These are phyloP conservation scores for Byasa hedistus DNA, from an alignment of 2,888 invertebrate species.

Conservation along the genomic window DNA sequence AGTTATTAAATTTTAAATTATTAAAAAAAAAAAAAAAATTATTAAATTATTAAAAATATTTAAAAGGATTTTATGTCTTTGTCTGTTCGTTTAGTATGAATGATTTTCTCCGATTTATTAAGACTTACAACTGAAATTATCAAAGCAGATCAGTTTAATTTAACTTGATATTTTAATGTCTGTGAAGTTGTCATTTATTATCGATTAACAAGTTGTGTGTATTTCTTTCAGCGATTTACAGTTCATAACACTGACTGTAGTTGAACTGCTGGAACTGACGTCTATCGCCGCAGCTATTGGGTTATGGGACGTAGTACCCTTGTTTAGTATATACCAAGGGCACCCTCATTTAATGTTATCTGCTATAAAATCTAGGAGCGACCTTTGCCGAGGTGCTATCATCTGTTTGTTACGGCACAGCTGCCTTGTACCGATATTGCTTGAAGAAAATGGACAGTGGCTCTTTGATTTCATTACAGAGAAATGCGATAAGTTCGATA, in stretches of 20 bases:
- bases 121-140: too few species aligned
- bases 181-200: too few species aligned
- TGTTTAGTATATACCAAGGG: slow-evolving; percentile 64
- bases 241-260: slow-evolving; percentile 50
- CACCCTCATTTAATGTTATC: slow-evolving; percentile 55
- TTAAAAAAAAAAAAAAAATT: too few species aligned
- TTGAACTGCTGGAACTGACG: slow-evolving; percentile 58
- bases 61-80: too few species aligned
- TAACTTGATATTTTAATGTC: background rate
- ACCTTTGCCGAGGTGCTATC: slow-evolving; percentile 64
- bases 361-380: slow-evolving; percentile 51
- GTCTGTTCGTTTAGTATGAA: too few species aligned
- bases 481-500: slow-evolving; percentile 75
- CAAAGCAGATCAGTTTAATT: too few species aligned
- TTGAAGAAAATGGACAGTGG: slow-evolving; percentile 72
- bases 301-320: slow-evolving; percentile 71
- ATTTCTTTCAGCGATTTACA: slow-evolving; percentile 55
- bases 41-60: too few species aligned
- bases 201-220: background rate
- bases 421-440: slow-evolving; percentile 58
- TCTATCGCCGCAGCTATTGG: slow-evolving; percentile 63
- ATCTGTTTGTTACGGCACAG: slow-evolving; percentile 52
- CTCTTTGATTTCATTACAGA: slow-evolving; percentile 74
- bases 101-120: too few species aligned
- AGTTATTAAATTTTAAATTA: too few species aligned